Conservation (phyloP, 2,888 invertebrate genomes). For the Tipula confusa region DNA sequence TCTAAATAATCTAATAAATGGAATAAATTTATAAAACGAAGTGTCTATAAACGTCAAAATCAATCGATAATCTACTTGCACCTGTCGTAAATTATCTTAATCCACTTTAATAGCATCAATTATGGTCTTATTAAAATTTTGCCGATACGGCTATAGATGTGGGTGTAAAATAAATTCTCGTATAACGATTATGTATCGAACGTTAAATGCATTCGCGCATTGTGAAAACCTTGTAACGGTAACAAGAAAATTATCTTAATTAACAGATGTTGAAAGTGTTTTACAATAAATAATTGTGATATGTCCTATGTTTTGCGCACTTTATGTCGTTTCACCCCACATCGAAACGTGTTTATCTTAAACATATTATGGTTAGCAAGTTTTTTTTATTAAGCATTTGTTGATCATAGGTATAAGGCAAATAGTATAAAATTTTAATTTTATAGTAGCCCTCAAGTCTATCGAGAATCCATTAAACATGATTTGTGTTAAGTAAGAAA, state of each 20-base stretch:
- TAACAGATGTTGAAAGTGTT: not conserved
- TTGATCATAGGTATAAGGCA: not conserved
- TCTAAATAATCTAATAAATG: too few relatives aligned
- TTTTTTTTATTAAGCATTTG: not conserved
- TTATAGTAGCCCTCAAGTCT: not conserved
- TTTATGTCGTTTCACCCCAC: not conserved
- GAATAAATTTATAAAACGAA: too few relatives aligned
- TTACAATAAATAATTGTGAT: not conserved
- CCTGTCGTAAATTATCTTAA: not conserved
- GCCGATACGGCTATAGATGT: not conserved
- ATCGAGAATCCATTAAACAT: not conserved
- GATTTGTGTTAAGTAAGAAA: not conserved
- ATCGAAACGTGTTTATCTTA: not conserved
- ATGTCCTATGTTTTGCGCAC: not conserved
- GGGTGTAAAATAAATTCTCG: not conserved
- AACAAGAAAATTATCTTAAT: conserved; percentile 20
- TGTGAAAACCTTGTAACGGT: not conserved
- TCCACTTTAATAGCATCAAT: not conserved
- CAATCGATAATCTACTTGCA: not conserved
- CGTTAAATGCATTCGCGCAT: not conserved
- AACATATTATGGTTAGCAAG: not conserved
- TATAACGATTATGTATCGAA: not conserved
- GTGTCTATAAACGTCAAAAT: too few relatives aligned
- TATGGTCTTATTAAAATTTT: not conserved
- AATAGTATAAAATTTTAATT: not conserved